phyloP scores from a whole-genome alignment of 2,888 invertebrate species.

The Halictus quadricinctus region DNA sequence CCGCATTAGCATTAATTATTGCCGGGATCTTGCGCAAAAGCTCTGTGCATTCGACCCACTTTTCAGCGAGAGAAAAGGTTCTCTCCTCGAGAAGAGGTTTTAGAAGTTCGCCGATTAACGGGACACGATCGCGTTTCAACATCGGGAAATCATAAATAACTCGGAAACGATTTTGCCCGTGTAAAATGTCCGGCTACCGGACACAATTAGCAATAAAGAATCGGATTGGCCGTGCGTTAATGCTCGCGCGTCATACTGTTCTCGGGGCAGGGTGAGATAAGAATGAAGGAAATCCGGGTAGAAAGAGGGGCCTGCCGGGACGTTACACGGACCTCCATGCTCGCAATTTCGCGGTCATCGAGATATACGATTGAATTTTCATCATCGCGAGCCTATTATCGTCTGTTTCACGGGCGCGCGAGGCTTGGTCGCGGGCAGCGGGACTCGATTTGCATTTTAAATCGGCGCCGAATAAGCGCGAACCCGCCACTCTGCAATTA shows the following conservation, averaged over 20 bases:
- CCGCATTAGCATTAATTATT: background rate
- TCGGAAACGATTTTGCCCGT: background rate
- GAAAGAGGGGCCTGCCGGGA: background rate
- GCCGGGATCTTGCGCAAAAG: background rate
- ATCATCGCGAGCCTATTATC: constrained; percentile 24
- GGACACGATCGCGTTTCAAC: background rate
- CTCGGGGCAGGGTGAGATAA: background rate
- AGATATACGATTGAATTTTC: constrained; percentile 46
- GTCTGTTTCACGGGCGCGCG: constrained; percentile 14
- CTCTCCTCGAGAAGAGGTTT: background rate
- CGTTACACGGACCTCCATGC: constrained; percentile 29
- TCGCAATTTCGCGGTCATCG: constrained; percentile 23
- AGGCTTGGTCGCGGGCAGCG: constrained; percentile 35
- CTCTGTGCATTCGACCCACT: background rate
- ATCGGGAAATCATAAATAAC: background rate
- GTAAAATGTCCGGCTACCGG: background rate
- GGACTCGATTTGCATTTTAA: constrained; percentile 54
- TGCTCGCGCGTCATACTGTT: background rate
- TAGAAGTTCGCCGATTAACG: background rate
- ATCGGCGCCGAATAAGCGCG: constrained; percentile 28
- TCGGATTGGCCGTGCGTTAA: background rate
- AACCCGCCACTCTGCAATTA: constrained; percentile 48
- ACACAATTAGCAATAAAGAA: background rate
- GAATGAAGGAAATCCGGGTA: constrained; percentile 8
- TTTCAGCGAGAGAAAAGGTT: background rate